These are phyloP conservation scores for Harpagoxenus sublaevis DNA, from an alignment of 2,888 invertebrate species.

Conservation along the genomic window DNA sequence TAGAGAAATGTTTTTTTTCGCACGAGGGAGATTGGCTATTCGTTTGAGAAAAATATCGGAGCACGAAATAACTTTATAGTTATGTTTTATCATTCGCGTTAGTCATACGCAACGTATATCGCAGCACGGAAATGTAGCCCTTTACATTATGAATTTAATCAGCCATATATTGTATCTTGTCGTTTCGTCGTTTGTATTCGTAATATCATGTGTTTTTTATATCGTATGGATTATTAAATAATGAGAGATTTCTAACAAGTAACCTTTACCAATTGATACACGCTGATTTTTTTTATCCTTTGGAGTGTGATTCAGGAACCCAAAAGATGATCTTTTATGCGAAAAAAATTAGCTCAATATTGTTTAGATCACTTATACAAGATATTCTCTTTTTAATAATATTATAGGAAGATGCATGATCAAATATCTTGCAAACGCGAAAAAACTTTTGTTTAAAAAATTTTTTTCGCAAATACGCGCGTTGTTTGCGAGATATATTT, in stretches of 20 bases:
- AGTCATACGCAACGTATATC: background rate
- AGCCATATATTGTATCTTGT: background rate
- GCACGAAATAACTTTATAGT: background rate
- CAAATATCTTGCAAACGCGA: no score
- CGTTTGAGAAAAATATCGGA: background rate
- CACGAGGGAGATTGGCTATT: background rate
- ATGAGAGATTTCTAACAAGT: background rate
- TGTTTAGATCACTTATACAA: no score
- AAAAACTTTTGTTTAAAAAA: no score
- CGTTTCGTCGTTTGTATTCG: background rate
- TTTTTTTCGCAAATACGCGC: no score
- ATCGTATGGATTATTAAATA: conserved; percentile 29
- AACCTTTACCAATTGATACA: no score
- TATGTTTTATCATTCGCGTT: background rate
- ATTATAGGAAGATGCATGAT: no score
- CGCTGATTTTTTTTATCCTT: no score
- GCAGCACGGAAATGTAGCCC: background rate
- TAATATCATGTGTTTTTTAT: conserved; percentile 16
- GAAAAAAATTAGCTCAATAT: no score
- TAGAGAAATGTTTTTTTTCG: background rate
- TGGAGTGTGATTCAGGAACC: no score
- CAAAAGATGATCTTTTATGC: no score
- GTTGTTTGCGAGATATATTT: no score
- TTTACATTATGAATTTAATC: conserved; percentile 35
- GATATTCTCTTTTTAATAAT: no score